phyloP scores from a whole-genome alignment of 35 echinoderm and acorn worm genomes.

The Apostichopus japonicus region DNA sequence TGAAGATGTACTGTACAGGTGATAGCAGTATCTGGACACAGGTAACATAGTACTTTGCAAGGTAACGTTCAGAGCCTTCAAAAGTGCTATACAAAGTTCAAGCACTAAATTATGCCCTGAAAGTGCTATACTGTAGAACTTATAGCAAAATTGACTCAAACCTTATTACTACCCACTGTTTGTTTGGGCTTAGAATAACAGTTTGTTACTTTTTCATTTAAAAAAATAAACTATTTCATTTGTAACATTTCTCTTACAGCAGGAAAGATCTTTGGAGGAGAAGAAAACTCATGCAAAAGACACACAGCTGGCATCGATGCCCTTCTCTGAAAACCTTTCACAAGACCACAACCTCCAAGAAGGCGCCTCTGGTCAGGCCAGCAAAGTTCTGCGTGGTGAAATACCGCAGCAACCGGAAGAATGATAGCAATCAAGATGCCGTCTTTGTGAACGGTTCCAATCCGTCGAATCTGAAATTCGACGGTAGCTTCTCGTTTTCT shows the following conservation, averaged over 20 bases:
- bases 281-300: conserved; percentile 14
- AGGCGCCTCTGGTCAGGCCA: conserved; percentile 15
- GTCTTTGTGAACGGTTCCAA: conserved; percentile 1
- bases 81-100: too few species aligned
- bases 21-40: too few species aligned
- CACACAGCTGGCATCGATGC: conserved; percentile 22
- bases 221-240: background rate
- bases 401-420: background rate
- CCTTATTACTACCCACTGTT: background rate
- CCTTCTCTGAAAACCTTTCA: background rate
- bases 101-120: too few species aligned
- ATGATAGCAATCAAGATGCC: background rate
- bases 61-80: too few species aligned
- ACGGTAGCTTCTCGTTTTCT: conserved; percentile 32
- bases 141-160: background rate
- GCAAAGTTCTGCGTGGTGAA: conserved; percentile 37
- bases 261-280: conserved; percentile 32
- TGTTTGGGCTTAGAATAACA: background rate
- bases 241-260: background rate
- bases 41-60: too few species aligned
- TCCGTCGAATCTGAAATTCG: conserved; percentile 2
- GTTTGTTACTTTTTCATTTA: background rate
- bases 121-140: background rate
- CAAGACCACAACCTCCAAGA: conserved; percentile 7
- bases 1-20: too few species aligned